Evolutionary conservation across 2,888 invertebrate genomes (phyloP), one percentile per base, ranked within the genome.

Genomic region (Pachymerium ferrugineum): DNA sequence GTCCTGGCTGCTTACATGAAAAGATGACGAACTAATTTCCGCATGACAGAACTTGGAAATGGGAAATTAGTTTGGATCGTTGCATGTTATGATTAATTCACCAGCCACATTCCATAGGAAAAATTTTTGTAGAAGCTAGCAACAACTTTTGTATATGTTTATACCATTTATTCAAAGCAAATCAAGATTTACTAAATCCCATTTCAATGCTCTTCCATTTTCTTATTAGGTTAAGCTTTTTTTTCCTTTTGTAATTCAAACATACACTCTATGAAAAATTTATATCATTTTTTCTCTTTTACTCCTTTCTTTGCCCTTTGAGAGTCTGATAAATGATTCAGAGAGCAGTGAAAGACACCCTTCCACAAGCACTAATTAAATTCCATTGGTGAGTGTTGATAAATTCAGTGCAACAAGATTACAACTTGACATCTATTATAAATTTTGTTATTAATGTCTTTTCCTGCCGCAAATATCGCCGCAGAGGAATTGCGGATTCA

Each of bases 21-120:
- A 47, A 47, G 47, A 47, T 47, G 47, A 47, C 47, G 47, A 47
- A 47, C 47, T 47, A 47, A 47, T 47, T 47, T 47, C 47, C 47
- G 47, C 47, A 47, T 47, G 47, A 47, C 22, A 12, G 47, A 47
- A 47, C 47, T 10, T 47, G 47, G 47, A 47, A 47, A 47, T 47
- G 47, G 47, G 19, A 47, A 47, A 47, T 47, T 47, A 47, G 47
- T 47, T 47, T 19, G 47, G 19, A 6, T 47, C 47, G 47, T 47
- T 47, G 47, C 47, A 22, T 47, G 47, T 22, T 47, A 47, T 47
- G 47, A 47, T 47, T 47, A 47, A 47, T 47, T 47, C 47, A 14
- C 5, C 47, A 47, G 47, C 47, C 47, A 47, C 47, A 47, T 22
- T 47, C 19, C 47, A 47, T 47, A 38, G 5, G 3, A 38, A 3